Evolutionary conservation across 2,113 vertebrate genomes (phyloP), one percentile per base, ranked within the genome.

Genomic region (Strigops habroptila): DNA sequence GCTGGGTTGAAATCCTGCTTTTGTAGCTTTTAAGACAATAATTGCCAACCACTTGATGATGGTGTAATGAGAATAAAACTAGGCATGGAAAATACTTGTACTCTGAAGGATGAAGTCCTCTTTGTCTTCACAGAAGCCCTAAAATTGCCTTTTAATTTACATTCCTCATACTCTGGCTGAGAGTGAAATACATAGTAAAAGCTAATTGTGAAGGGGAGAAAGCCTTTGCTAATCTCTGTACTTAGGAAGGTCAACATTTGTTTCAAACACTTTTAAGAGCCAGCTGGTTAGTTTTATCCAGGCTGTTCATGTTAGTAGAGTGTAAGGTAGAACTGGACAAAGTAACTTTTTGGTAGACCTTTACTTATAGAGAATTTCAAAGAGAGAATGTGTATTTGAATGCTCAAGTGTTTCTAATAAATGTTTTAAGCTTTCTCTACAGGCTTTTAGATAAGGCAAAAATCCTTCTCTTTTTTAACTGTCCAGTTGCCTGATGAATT

Each of bases 21-120:
- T 77, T 3, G 1, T 93, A 73, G 60, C 51, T 85, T 75, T 69
- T 90, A 55, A 86, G 55, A 84, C 27, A 55, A 0, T 74, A 80
- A 63, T 77, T 83, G 71, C 41, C 73, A 93, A 49, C n/a, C n/a
- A 59, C 25, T 78, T 33, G 10, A 74, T 92, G 51, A 60, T 70
- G 68, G n/a, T 90, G 76, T 85, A 84, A 82, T 43, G 43, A 67
- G 62, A 91, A 93, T 96, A 94, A 96, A 97, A 81, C 8, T 48
- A 91, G 16, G 53, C 14, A 2, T 95, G 81, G 41, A 92, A 91
- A 69, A 44, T 43, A 43, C 53, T 91, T 82, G 19, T 86, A 91
- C 44, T 86, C 78, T 90, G 73, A 85, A 90, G 76, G n/a, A 24
- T 82, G 31, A 91, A 95, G 64, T 95, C 77, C 21, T 86, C 6